Evolutionary conservation across 2,888 invertebrate species (phyloP).

Genomic region (Penaeus monodon): DNA sequence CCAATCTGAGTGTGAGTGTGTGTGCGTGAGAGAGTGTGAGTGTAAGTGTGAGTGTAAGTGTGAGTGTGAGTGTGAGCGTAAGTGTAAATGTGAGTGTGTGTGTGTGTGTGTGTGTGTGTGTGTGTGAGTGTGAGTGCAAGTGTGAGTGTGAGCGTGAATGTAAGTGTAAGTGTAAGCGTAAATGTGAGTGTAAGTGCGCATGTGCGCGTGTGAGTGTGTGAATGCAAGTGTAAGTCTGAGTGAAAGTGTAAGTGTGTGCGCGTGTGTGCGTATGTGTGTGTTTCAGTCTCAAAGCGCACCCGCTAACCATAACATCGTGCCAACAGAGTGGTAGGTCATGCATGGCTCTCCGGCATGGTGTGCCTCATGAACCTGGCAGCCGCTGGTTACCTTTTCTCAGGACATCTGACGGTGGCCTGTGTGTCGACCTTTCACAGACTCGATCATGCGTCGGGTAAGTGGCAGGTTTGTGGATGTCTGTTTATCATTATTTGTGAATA

Average conservation of each 20-base stretch:
- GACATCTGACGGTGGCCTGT: constrained; percentile 58
- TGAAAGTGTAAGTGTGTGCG: background rate
- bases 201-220: background rate
- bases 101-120: background rate
- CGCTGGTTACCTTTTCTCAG: constrained; percentile 56
- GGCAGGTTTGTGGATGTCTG: background rate
- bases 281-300: too few relatives aligned
- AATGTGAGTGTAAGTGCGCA: background rate
- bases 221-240: too few relatives aligned
- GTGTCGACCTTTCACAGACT: constrained; percentile 51
- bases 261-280: too few relatives aligned
- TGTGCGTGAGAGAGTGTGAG: too few relatives aligned
- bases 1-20: too few relatives aligned
- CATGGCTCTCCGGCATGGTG: constrained; percentile 47
- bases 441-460: constrained; percentile 52
- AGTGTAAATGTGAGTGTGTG: background rate
- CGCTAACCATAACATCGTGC: background rate
- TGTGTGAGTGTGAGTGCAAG: background rate
- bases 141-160: background rate
- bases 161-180: background rate
- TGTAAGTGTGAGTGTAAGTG: too few relatives aligned
- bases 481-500: background rate
- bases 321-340: constrained; percentile 50
- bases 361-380: constrained; percentile 40
- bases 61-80: too few relatives aligned